Evolutionary conservation across 2,888 invertebrate genomes (phyloP), one percentile per base, ranked within the genome.

Genomic region (Mycalesis mineus): DNA sequence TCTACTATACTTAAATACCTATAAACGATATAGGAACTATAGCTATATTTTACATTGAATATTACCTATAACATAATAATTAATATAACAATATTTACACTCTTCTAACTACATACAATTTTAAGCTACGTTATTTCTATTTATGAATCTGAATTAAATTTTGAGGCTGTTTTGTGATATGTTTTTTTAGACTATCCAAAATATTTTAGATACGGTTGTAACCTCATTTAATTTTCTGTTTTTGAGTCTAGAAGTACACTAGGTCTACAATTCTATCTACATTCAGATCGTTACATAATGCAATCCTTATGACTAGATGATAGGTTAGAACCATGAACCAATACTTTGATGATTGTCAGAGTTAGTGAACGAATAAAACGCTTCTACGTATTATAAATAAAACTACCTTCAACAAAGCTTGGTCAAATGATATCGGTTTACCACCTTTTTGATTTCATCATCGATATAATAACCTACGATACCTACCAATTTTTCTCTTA

Each of bases 231-330:
- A 4, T 47, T 40, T 28, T 11, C 15, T n/a, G n/a, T n/a, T n/a
- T 41, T 9, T 17, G 15, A 11, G 39, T 36, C 42, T 29, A 48
- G 22, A 53, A 40, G 15, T 2, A 22, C 2, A n/a, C 22, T 11
- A 22, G n/a, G 11, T 11, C n/a, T 22, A 28, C 6, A 44, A 37
- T 36, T 39, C 7, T 39, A 39, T 28, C 9, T 51, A 42, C 22
- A 49, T 13, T 41, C 57, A 57, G 57, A 57, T 57, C 57, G 41
- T 53, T 47, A 13, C 14, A 14, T 49, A 13, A 49, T 39, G 2
- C 14, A 31, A n/a, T 49, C 17, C 13, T 48, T 54, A 54, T 58
- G 61, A 61, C 61, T 61, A 61, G 59, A 56, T 57, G 54, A 17
- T 65, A 48, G 36, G n/a, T 37, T 28, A 22, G 7, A 36, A 22